phyloP scores from a whole-genome alignment of 2,888 invertebrate species.

The Drosophila antonietae region DNA sequence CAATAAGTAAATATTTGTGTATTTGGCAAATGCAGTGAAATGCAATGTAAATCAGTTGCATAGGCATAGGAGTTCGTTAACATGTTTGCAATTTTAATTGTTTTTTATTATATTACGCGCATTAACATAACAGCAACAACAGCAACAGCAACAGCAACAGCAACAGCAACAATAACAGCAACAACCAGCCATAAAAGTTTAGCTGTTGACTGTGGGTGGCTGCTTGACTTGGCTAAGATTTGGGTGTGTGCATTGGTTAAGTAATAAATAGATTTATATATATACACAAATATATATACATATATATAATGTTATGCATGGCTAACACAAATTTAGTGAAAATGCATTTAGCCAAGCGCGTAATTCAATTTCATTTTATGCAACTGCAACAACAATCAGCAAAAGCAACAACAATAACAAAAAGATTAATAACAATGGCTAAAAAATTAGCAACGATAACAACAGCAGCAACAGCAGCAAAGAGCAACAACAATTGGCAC shows the following conservation, averaged over 20 bases:
- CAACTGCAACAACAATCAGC: conserved; percentile 51
- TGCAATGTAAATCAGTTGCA: conserved; percentile 63
- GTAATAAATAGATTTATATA: neutral
- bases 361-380: conserved; percentile 77
- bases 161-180: conserved; percentile 10
- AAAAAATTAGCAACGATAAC: conserved; percentile 36
- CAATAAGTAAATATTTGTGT: neutral
- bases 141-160: conserved; percentile 19
- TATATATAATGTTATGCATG: conserved; percentile 46
- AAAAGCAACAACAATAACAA: conserved; percentile 32
- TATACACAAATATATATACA: neutral
- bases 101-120: conserved; percentile 54
- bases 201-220: conserved; percentile 31
- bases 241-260: conserved; percentile 37
- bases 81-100: conserved; percentile 67
- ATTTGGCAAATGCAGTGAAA: conserved; percentile 21
- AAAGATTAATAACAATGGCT: conserved; percentile 40
- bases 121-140: conserved; percentile 61
- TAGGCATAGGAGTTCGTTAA: conserved; percentile 29
- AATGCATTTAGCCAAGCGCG: conserved; percentile 78
- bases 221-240: conserved; percentile 25
- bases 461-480: conserved; percentile 39
- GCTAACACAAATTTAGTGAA: conserved; percentile 70
- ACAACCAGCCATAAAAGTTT: conserved; percentile 11
- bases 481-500: conserved; percentile 63